Base-by-base conservation (phyloP, 2,113 vertebrate genomes). In the Neomonachus schauinslandi region DNA sequence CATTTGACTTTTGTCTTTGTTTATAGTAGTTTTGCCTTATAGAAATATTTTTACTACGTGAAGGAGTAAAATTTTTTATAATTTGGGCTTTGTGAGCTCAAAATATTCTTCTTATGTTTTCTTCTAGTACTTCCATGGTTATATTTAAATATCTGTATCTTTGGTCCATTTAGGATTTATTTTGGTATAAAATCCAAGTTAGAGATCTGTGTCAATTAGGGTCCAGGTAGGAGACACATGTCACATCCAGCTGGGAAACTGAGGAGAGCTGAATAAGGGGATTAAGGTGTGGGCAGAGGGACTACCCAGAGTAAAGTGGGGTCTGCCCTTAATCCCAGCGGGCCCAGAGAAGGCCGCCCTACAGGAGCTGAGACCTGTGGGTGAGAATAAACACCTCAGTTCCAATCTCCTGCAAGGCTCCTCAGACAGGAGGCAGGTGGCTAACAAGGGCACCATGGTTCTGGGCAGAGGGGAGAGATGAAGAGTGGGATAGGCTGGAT, bases 1-100 rank as follows among this genome's bases (percentile, higher is more conserved):
- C 85, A n/a, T 21, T 87, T 77, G 67, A 93, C 24, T 87, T 81
- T 77, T 51, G 79, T 65, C 80, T 86, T 81, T 79, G 36, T 24
- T 84, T 84, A 57, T 74, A 59, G 57, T 28, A 86, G 42, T 69
- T 91, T 89, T 93, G 85, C 49, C 10, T 5, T 69, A 42, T 55
- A 82, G 42, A 74, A 3, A 4, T 65, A 71, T 76, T 67, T 89
- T 19, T 14, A 24, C 76, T 59, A 36, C 6, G 12, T 28, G 55
- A 80, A 8, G 19, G 9, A 46, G 46, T 46, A 46, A 46, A 49
- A 33, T 67, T n/a, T 49, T 89, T n/a, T 39, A 10, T 24, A 2
- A 7, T 46, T 51, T 53, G 55, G 36, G 28, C 14, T 76, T 92
- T 76, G 81, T 57, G 31, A 63, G 9, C 67, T 94, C 2, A 31